Conservation (phyloP, 2,888 invertebrate species). For the Polymixis lichenea region DNA sequence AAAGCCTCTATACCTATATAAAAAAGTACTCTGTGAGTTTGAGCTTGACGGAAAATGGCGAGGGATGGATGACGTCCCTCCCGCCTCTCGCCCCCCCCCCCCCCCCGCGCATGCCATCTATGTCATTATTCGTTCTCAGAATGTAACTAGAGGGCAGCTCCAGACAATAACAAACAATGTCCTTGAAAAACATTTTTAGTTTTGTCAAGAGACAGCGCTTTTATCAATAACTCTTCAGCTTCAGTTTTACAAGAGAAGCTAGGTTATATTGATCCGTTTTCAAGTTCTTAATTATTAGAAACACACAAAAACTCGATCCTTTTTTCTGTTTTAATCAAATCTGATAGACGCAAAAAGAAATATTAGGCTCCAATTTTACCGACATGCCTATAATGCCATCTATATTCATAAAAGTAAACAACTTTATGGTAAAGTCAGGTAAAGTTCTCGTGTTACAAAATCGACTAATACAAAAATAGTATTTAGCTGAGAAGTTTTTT, state of each 20-base stretch:
- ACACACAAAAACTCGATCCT: rapidly evolving
- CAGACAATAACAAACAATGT: slow-evolving; percentile 69
- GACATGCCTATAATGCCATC: slow-evolving; percentile 13
- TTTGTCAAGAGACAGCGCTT: slow-evolving; percentile 70
- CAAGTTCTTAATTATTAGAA: background rate
- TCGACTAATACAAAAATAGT: slow-evolving; percentile 9
- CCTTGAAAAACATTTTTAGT: slow-evolving; percentile 41
- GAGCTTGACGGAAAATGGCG: slow-evolving; percentile 89
- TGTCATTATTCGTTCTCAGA: slow-evolving; percentile 62
- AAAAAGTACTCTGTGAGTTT: too few relatives aligned
- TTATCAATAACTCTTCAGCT: background rate
- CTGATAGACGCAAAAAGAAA: background rate
- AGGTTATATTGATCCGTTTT: too few relatives aligned
- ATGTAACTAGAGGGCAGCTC: slow-evolving; percentile 78
- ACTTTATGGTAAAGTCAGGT: background rate
- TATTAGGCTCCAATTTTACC: background rate
- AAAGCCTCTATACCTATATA: too few relatives aligned
- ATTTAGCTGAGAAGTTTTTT: background rate
- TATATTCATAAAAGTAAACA: slow-evolving; percentile 15
- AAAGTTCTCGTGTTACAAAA: too few relatives aligned
- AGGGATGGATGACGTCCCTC: slow-evolving; percentile 82
- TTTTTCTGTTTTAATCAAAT: background rate
- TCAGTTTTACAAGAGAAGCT: background rate
- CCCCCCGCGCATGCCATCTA: slow-evolving; percentile 80
- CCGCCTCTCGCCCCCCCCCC: slow-evolving; percentile 80